These are phyloP conservation scores for Strongylocentrotus purpuratus DNA, from an alignment of 35 echinoderm and acorn worm species.

Conservation along the genomic window DNA sequence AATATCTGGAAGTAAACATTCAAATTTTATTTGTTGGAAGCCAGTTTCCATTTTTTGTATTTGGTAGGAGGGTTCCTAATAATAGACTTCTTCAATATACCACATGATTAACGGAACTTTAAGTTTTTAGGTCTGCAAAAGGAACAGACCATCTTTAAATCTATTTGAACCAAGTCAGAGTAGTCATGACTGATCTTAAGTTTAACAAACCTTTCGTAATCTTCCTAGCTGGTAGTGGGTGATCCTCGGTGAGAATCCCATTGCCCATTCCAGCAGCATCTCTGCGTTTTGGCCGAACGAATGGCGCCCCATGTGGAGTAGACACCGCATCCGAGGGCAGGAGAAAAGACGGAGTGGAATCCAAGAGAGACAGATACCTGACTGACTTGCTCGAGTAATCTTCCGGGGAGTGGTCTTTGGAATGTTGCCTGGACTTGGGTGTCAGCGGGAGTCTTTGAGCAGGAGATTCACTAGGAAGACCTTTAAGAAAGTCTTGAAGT, in stretches of 20 bases:
- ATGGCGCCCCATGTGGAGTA: conserved; percentile 4
- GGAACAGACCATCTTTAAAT: too few relatives aligned
- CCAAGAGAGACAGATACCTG: conserved; percentile 30
- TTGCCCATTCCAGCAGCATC: not conserved
- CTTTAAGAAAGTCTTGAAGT: not conserved
- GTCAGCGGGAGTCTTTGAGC: not conserved
- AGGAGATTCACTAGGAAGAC: not conserved
- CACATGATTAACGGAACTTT: too few relatives aligned
- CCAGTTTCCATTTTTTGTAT: too few relatives aligned
- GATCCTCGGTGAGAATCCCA: not conserved
- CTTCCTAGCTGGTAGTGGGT: not conserved
- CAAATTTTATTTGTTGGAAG: too few relatives aligned
- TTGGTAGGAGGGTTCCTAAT: too few relatives aligned
- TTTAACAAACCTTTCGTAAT: conserved; percentile 21
- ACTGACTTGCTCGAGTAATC: conserved; percentile 47
- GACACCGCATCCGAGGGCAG: not conserved
- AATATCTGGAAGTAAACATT: too few relatives aligned
- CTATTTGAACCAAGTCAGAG: too few relatives aligned
- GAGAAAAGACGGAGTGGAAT: conserved; percentile 25
- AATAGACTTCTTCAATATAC: too few relatives aligned
- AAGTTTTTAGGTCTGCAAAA: too few relatives aligned
- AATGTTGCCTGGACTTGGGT: not conserved
- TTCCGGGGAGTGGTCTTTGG: not conserved
- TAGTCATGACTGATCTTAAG: too few relatives aligned
- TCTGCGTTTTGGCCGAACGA: not conserved